phyloP scores from a whole-genome alignment of 2,113 vertebrate genomes.

The Lasiurus cinereus region DNA sequence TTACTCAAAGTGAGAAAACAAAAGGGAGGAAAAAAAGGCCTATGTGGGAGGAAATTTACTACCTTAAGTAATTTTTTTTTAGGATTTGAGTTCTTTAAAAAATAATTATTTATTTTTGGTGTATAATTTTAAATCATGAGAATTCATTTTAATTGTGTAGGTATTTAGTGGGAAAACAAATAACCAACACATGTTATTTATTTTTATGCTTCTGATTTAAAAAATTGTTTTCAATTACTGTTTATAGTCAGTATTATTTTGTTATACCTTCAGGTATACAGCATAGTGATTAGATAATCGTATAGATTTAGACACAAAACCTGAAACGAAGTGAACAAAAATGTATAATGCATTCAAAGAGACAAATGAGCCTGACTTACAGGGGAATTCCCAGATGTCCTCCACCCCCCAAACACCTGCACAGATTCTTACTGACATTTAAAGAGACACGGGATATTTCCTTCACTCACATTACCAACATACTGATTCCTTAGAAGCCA shows the following conservation, averaged over 20 bases:
- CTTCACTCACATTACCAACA: background rate
- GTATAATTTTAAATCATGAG: background rate
- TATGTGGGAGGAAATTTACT: background rate
- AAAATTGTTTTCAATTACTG: background rate
- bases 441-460: background rate
- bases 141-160: background rate
- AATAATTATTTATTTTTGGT: background rate
- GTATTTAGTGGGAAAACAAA: background rate
- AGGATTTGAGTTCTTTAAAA: background rate
- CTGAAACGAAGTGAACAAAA: background rate
- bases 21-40: fast-evolving
- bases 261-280: background rate
- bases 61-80: background rate
- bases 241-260: background rate
- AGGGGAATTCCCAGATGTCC: background rate
- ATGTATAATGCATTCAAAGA: background rate
- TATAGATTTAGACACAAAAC: background rate
- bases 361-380: background rate
- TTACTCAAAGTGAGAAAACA: background rate
- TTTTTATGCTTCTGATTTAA: background rate
- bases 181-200: background rate
- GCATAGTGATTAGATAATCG: background rate
- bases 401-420: background rate
- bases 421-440: background rate
- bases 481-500: background rate